Conservation (phyloP, 2,797 vertebrate species). For the Synaphobranchus kaupii region DNA sequence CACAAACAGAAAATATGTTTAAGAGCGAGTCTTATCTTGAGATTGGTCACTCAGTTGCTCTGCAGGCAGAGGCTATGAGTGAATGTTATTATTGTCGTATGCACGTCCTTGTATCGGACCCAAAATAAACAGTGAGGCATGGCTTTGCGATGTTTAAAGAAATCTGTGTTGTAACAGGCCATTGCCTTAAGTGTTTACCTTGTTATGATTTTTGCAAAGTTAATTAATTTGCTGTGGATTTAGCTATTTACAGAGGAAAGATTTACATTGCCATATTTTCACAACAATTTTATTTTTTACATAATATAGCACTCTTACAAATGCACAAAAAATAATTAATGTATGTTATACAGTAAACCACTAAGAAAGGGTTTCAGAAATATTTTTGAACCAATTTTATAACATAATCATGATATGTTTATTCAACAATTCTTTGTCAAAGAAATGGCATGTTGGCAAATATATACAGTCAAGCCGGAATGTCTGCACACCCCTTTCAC, state of each 20-base stretch:
- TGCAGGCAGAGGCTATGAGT: neutral
- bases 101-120: slow-evolving; percentile 17
- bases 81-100: slow-evolving; percentile 23
- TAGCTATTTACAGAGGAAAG: too few species aligned
- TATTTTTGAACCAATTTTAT: too few species aligned
- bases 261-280: too few species aligned
- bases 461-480: too few species aligned
- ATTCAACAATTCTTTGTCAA: too few species aligned
- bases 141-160: slow-evolving; percentile 16
- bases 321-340: too few species aligned
- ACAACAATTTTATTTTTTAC: neutral
- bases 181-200: neutral
- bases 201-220: neutral
- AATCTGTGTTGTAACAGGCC: neutral
- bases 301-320: neutral
- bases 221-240: neutral
- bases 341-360: too few species aligned
- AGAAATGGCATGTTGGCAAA: too few species aligned
- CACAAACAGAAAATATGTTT: slow-evolving; percentile 7
- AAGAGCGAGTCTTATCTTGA: slow-evolving; percentile 3
- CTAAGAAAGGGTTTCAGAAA: too few species aligned
- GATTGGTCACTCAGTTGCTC: neutral
- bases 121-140: slow-evolving; percentile 12
- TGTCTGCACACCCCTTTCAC: too few species aligned
- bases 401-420: too few species aligned